These are phyloP conservation scores for Dendrocincla tyrannina DNA, from an alignment of 2,797 vertebrate species.

Conservation along the genomic window DNA sequence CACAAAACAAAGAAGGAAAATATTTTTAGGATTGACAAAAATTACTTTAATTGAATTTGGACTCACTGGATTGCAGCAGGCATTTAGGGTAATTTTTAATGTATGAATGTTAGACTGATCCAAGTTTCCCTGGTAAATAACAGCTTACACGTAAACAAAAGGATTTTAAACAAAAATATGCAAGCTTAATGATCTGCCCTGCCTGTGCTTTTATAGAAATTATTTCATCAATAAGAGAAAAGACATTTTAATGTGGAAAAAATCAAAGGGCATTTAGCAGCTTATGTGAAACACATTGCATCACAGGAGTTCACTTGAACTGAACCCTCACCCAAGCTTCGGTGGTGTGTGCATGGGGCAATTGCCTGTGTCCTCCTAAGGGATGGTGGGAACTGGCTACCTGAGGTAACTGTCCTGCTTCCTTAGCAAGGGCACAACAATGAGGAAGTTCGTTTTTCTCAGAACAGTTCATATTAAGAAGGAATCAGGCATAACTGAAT, in stretches of 20 bases:
- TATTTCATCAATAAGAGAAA: constrained; percentile 22
- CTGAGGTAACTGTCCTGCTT: not conserved
- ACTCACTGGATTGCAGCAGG: not conserved
- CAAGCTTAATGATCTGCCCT: constrained; percentile 15
- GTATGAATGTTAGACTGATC: constrained; percentile 1
- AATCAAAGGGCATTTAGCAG: not conserved
- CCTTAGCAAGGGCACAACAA: not conserved
- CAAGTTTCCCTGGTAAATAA: constrained; percentile 37
- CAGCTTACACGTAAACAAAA: constrained; percentile 17
- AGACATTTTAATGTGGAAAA: constrained; percentile 36
- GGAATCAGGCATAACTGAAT: not conserved
- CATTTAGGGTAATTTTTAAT: constrained; percentile 53
- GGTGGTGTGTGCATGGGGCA: fast-evolving
- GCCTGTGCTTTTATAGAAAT: constrained; percentile 7
- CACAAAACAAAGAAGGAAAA: constrained; percentile 17
- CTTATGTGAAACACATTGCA: constrained; percentile 9
- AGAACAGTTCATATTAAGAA: not conserved
- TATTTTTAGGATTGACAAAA: constrained; percentile 23
- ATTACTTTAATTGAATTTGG: constrained; percentile 40
- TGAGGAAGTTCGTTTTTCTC: not conserved
- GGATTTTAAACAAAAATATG: constrained; percentile 24
- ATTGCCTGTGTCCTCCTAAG: not conserved
- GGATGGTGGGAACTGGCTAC: not conserved
- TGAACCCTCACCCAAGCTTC: not conserved
- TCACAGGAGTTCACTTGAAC: not conserved